These are phyloP conservation scores for Diorhabda elongata DNA, from an alignment of 1,140 invertebrate species.

Conservation along the genomic window DNA sequence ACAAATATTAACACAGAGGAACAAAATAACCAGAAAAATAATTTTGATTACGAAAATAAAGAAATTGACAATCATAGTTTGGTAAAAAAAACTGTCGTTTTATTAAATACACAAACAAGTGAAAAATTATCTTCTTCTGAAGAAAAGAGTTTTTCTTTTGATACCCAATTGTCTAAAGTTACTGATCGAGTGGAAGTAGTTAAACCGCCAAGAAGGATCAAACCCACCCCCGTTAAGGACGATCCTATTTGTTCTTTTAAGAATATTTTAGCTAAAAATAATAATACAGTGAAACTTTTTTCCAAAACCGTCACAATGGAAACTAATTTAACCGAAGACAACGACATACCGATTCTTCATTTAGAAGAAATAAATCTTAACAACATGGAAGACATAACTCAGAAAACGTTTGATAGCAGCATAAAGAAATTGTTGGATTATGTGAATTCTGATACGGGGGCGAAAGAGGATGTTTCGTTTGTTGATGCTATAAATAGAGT, in stretches of 20 bases:
- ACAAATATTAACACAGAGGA: not conserved
- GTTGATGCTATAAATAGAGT: no score
- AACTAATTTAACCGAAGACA: not conserved
- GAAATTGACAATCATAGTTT: not conserved
- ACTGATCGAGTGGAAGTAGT: not conserved
- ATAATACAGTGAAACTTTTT: not conserved
- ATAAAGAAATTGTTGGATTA: slow-evolving; percentile 13
- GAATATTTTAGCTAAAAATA: slow-evolving; percentile 12
- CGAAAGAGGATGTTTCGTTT: no score
- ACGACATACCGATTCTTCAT: slow-evolving; percentile 13
- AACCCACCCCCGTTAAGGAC: slow-evolving; percentile 7
- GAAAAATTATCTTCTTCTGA: not conserved
- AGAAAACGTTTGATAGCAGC: slow-evolving; percentile 1
- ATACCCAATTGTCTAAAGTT: not conserved
- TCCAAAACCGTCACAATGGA: not conserved
- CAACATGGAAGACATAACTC: slow-evolving; percentile 5
- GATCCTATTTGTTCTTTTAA: slow-evolving; percentile 11
- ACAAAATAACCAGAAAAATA: not conserved
- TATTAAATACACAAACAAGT: not conserved
- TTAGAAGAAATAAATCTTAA: slow-evolving; percentile 11
- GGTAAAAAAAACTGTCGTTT: not conserved
- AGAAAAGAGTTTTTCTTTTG: no score
- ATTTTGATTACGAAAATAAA: not conserved
- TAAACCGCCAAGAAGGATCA: slow-evolving; percentile 9
- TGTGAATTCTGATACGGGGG: no score